Evolutionary conservation across 2,888 invertebrate species (phyloP).

Genomic region (Cryptocephalus primarius): DNA sequence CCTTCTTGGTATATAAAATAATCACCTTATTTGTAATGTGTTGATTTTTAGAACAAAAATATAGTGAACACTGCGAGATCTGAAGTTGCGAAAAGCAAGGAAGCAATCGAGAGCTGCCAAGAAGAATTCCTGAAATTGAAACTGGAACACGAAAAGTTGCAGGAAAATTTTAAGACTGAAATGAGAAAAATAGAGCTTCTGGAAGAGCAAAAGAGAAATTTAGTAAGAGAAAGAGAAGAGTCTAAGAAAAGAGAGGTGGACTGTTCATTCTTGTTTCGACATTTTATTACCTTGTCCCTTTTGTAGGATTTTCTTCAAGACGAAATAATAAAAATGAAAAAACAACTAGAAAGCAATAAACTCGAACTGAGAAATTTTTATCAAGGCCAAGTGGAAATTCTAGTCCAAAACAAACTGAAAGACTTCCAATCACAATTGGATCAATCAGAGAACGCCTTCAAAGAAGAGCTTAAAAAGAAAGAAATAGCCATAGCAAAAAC

Average conservation of each 20-base stretch:
- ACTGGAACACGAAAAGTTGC: constrained; percentile 22
- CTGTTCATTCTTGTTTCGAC: background rate
- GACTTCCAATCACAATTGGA: constrained; percentile 71
- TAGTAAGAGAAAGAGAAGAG: constrained; percentile 27
- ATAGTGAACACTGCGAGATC: constrained; percentile 25
- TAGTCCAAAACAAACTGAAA: constrained; percentile 62
- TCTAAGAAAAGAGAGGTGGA: constrained; percentile 30
- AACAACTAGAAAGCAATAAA: constrained; percentile 52
- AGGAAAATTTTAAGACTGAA: constrained; percentile 21
- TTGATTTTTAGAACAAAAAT: constrained; percentile 25
- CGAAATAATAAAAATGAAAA: constrained; percentile 34
- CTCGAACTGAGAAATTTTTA: constrained; percentile 61
- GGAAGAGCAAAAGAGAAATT: constrained; percentile 29
- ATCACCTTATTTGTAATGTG: background rate
- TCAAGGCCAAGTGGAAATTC: constrained; percentile 69
- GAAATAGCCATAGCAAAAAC: constrained; percentile 58
- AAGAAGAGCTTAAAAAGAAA: constrained; percentile 49
- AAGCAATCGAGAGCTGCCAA: constrained; percentile 42
- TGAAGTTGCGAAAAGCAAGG: constrained; percentile 35
- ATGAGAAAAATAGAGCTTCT: constrained; percentile 15
- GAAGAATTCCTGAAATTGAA: constrained; percentile 31
- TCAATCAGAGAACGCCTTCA: constrained; percentile 52
- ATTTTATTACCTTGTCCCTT: background rate
- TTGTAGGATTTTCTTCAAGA: constrained; percentile 37
- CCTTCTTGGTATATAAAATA: too few species aligned